Conservation (phyloP, 1,140 invertebrate species). For the Drosophila simulans region DNA sequence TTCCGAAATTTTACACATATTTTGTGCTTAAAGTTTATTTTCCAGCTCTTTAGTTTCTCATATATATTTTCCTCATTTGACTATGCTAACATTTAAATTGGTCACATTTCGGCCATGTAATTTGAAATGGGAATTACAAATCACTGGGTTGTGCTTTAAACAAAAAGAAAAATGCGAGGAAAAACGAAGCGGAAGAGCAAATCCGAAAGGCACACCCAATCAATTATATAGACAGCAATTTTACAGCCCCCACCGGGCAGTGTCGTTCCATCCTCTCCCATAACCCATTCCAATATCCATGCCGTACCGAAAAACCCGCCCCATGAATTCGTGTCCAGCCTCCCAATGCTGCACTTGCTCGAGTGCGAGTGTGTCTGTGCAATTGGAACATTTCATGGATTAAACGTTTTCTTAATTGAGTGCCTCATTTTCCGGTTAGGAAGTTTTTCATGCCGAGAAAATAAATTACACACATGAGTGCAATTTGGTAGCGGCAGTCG, state of each 20-base stretch:
- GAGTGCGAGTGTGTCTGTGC: constrained; percentile 36
- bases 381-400: constrained; percentile 78
- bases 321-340: constrained; percentile 20
- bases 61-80: neutral
- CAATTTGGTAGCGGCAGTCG: constrained; percentile 61
- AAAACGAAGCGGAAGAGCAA: constrained; percentile 44
- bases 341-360: constrained; percentile 7
- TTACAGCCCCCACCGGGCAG: constrained; percentile 52
- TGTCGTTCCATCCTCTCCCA: constrained; percentile 14
- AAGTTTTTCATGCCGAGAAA: constrained; percentile 82
- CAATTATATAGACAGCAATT: constrained; percentile 72
- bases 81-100: constrained; percentile 29
- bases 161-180: constrained; percentile 1
- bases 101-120: constrained; percentile 57
- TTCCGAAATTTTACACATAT: too few species aligned
- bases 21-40: too few species aligned
- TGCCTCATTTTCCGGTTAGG: constrained; percentile 82
- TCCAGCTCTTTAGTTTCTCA: too few species aligned
- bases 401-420: constrained; percentile 82
- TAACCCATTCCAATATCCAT: neutral
- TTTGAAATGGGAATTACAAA: constrained; percentile 78
- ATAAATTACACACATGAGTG: constrained; percentile 83
- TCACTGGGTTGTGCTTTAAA: constrained; percentile 68
- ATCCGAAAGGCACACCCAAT: constrained; percentile 71
- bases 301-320: neutral